Evolutionary conservation across 1,140 invertebrate genomes (phyloP).

Genomic region (Camponotus pennsylvanicus): DNA sequence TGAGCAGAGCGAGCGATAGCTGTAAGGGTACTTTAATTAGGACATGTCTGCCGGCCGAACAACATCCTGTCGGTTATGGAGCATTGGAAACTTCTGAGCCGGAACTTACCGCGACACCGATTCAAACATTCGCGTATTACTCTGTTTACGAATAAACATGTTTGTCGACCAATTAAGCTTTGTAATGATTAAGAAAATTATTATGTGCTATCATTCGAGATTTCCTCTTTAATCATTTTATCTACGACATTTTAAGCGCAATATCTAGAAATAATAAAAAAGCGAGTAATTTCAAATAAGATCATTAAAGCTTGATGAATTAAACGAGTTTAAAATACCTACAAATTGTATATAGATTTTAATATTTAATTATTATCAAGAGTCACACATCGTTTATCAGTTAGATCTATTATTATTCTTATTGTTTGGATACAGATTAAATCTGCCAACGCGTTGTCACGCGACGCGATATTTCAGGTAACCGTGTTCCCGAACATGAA

Average conservation of each 20-base stretch:
- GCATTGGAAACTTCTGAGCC: constrained; percentile 41
- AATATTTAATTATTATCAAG: constrained; percentile 29
- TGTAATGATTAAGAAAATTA: background rate
- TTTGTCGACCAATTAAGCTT: constrained; percentile 5
- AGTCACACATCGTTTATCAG: background rate
- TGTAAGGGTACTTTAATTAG: constrained; percentile 57
- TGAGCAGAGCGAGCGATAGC: constrained; percentile 27
- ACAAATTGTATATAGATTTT: constrained; percentile 6
- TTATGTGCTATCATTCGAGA: background rate
- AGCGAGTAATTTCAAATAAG: background rate
- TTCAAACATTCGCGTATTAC: background rate
- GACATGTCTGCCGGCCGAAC: constrained; percentile 40
- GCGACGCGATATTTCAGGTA: constrained; percentile 40
- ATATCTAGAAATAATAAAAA: background rate
- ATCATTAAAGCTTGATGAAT: background rate
- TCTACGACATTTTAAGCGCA: background rate
- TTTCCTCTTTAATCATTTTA: background rate
- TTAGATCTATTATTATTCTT: constrained; percentile 13
- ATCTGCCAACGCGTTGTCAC: constrained; percentile 22
- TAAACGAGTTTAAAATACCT: background rate
- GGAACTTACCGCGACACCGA: constrained; percentile 14
- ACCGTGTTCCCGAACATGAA: background rate
- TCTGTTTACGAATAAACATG: background rate
- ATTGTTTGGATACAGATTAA: constrained; percentile 27
- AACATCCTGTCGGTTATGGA: constrained; percentile 32